phyloP scores from a whole-genome alignment of 2,797 vertebrate genomes.

The Tarsius wallacei region DNA sequence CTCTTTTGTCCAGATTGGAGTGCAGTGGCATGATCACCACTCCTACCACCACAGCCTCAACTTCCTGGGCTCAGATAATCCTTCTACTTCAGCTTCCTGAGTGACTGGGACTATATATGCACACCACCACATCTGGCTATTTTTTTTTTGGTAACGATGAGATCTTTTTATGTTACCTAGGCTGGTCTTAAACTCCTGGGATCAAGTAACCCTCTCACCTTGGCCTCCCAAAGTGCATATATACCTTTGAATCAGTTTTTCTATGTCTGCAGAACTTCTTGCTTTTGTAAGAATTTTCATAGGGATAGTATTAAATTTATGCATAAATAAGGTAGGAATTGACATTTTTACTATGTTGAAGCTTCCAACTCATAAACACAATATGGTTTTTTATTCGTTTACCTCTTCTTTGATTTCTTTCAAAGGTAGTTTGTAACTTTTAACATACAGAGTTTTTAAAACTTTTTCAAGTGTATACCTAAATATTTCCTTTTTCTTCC shows the following conservation, averaged over 20 bases:
- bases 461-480: not conserved
- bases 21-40: no score
- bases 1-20: no score
- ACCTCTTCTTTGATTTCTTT: not conserved
- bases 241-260: not conserved
- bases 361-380: not conserved
- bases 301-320: not conserved
- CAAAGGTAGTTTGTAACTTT: not conserved
- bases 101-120: no score
- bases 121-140: no score
- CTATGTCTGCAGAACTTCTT: not conserved
- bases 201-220: no score
- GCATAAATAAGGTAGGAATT: not conserved
- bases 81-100: no score
- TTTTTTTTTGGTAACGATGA: no score
- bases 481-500: not conserved
- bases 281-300: not conserved
- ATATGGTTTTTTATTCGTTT: not conserved
- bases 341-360: not conserved
- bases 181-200: no score
- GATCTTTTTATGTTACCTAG: no score
- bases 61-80: no score
- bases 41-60: no score
- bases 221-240: not conserved
- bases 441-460: not conserved